Evolutionary conservation across 2,888 invertebrate species (phyloP), one percentile per base, ranked within the genome.

Genomic region (Bombyx huttoni): DNA sequence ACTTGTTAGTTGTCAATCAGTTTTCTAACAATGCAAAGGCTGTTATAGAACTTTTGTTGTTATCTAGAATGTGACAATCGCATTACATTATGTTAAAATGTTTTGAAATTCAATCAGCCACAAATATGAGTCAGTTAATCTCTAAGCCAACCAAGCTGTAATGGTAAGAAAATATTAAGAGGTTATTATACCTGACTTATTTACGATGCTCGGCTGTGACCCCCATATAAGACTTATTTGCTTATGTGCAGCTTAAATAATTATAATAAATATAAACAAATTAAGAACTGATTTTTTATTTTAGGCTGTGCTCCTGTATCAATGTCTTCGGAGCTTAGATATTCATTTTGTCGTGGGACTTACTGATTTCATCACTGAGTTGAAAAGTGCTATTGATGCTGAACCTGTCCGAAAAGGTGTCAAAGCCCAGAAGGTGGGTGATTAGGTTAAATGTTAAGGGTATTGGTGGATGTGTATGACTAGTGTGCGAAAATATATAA

Each of bases 401-500:
- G 90, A 92, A 60, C 93, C 92, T 54, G 91, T 92, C 14, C 93
- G 94, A 69, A 95, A 94, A 70, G 96, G 96, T 63, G 95, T 96
- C 51, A 97, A 97, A 84, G 95, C 96, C 54, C 95, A 96, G 80
- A 95, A 97, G 90, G 96, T 96, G 82, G 58, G 50, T 40, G 40
- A 40, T 40, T 40, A 7, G 12, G 8, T 6, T 40, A 10, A 8
- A 40, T 40, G 40, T 40, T 40, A 24, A 24, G 24, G 24, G 24
- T 24, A 24, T 5, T 24, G 24, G 2, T 24, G 24, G 1, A 24
- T 24, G 24, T 24, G 40, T 3, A 40, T 7, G 67, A 75, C 34
- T 35, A 34, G 14, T 51, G 1, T 47, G 24, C 6, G 0, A 35
- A 40, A 6, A 9, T 51, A 49, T 48, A 35, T n/a, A 52, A 34